phyloP scores from a whole-genome alignment of 2,113 vertebrate genomes.

The Odontophorus gujanensis region DNA sequence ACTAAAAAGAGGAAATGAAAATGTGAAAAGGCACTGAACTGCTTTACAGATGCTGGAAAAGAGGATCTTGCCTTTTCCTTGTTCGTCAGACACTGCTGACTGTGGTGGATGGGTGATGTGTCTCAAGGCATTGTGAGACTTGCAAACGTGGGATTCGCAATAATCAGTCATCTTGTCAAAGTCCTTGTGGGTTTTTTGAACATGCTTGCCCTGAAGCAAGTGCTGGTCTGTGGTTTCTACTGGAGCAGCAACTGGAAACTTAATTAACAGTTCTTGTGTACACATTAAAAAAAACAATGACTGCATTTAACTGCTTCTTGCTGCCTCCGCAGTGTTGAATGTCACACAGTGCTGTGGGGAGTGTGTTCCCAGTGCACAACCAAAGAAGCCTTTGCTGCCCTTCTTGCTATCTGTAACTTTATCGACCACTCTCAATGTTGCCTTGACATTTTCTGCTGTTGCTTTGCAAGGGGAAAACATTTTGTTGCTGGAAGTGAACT shows the following conservation, averaged over 20 bases:
- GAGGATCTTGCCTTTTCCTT: neutral
- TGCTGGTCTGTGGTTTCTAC: neutral
- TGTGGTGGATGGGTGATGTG: neutral
- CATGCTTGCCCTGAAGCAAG: neutral
- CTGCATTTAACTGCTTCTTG: neutral
- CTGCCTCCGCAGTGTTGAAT: neutral
- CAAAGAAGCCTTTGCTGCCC: neutral
- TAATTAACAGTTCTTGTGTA: neutral
- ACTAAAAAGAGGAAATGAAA: neutral
- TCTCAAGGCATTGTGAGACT: neutral
- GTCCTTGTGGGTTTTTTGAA: neutral
- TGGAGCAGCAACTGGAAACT: conserved; percentile 29
- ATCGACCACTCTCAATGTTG: neutral
- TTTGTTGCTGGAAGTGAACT: neutral
- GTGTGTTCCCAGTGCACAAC: neutral
- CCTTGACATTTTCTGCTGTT: neutral
- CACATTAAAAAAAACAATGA: neutral
- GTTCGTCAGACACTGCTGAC: neutral
- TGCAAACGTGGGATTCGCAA: neutral
- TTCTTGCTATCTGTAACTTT: neutral
- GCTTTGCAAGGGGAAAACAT: neutral
- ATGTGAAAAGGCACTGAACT: neutral
- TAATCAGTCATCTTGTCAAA: accelerated
- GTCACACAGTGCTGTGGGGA: neutral
- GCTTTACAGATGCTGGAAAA: neutral